Percentiles rank a stretch among this genome's conserved stretches.
phyloP scores from a whole-genome alignment of 2,888 invertebrate species.

The Drosophila koepferae region DNA sequence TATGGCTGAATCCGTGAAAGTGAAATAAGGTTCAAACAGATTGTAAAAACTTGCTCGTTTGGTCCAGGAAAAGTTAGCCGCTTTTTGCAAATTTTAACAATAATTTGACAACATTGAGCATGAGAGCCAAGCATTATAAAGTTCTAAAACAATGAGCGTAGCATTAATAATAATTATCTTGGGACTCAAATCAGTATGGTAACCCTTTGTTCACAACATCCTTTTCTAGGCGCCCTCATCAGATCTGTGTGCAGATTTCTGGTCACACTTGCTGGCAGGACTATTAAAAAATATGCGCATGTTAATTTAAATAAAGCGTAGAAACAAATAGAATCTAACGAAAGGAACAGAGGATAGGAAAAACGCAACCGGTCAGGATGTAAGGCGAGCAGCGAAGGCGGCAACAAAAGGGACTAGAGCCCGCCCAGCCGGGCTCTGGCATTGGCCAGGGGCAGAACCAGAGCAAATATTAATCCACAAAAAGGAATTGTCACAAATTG shows the following conservation, averaged over 20 bases:
- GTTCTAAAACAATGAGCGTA: constrained; percentile 68
- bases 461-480: constrained; percentile 81
- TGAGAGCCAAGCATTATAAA: constrained; percentile 47
- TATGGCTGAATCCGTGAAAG: background rate
- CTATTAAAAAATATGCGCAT: constrained; percentile 73
- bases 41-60: constrained; percentile 3
- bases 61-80: constrained; percentile 17
- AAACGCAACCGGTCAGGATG: constrained; percentile 72
- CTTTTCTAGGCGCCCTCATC: constrained; percentile 10
- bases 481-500: constrained; percentile 81
- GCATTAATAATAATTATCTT: constrained; percentile 68
- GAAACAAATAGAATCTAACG: constrained; percentile 56
- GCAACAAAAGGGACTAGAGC: background rate
- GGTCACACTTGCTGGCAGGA: constrained; percentile 31
- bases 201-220: constrained; percentile 30
- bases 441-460: constrained; percentile 30
- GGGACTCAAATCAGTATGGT: constrained; percentile 37
- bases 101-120: constrained; percentile 40
- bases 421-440: background rate
- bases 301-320: constrained; percentile 75
- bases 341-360: constrained; percentile 47
- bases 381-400: constrained; percentile 5
- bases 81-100: constrained; percentile 49
- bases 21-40: background rate
- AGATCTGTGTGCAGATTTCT: constrained; percentile 8